Percentiles rank a stretch among this genome's conserved stretches.
Evolutionary conservation across 2,797 vertebrate genomes (phyloP).

Genomic region (Coendou prehensilis): DNA sequence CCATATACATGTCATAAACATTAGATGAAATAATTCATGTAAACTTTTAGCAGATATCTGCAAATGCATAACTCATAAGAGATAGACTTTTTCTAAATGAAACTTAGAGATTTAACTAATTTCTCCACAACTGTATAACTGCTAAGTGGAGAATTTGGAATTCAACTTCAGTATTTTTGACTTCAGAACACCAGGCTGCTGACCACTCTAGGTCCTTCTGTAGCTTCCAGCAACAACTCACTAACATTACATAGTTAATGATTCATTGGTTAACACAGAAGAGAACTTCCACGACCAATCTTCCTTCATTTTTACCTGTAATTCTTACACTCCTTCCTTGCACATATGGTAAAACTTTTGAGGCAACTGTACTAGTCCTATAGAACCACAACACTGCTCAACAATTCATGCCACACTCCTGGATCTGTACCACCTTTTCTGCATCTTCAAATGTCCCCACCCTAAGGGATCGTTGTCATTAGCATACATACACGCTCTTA

Average conservation of each 20-base stretch:
- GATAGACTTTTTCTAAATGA: neutral
- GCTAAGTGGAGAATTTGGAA: neutral
- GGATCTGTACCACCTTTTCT: neutral
- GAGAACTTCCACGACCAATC: neutral
- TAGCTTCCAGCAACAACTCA: neutral
- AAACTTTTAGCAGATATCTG: neutral
- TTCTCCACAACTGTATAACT: neutral
- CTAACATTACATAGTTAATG: neutral
- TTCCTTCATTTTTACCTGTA: neutral
- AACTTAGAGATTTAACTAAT: neutral
- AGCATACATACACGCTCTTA: neutral
- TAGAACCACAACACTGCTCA: neutral
- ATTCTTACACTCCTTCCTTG: neutral
- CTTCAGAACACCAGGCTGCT: neutral
- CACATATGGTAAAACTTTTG: neutral
- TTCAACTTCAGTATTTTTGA: neutral
- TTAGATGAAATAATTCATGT: constrained; percentile 8
- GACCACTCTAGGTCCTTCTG: neutral
- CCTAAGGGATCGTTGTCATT: neutral
- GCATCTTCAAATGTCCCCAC: neutral
- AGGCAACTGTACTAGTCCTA: neutral
- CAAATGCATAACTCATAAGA: neutral
- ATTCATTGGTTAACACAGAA: neutral
- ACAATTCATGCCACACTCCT: neutral
- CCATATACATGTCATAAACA: neutral